Conservation (phyloP, 2,113 vertebrate species). For the Morone saxatilis region DNA sequence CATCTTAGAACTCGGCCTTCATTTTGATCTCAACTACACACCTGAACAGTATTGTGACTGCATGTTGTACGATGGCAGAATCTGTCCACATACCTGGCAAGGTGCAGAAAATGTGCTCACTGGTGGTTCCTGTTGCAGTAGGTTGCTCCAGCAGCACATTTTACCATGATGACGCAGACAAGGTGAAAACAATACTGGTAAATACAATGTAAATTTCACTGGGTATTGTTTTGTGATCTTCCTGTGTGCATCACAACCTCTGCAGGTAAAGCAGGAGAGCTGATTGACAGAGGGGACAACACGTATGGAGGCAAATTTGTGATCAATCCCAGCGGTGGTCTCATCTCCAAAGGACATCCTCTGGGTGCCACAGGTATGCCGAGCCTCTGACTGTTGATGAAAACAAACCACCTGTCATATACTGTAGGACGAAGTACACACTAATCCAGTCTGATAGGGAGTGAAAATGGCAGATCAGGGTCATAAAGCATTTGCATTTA, state of each 20-base stretch:
- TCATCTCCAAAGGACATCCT: slow-evolving; percentile 98
- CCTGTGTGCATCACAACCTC: neutral
- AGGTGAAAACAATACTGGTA: no score
- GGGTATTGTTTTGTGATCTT: neutral
- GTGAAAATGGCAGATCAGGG: neutral
- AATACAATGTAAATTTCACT: neutral
- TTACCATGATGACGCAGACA: no score
- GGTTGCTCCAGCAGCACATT: no score
- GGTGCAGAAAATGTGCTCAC: no score
- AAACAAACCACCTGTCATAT: neutral
- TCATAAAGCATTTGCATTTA: neutral
- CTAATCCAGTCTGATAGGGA: neutral
- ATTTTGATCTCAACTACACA: no score
- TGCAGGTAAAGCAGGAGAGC: slow-evolving; percentile 90
- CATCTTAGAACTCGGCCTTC: no score
- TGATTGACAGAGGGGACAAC: slow-evolving; percentile 96
- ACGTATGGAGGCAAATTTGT: slow-evolving; percentile 98
- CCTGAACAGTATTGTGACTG: no score
- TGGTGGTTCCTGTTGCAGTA: no score
- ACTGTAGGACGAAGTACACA: neutral
- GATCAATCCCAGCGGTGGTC: slow-evolving; percentile 96
- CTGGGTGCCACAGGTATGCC: slow-evolving; percentile 95
- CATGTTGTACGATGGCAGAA: no score
- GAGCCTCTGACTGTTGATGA: neutral
- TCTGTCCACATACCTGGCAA: no score